A percentile compares a stretch with the other conserved stretches of the same genome.
These are phyloP conservation scores for Fistularia tabacaria DNA, from an alignment of 2,797 vertebrate species.

Conservation along the genomic window DNA sequence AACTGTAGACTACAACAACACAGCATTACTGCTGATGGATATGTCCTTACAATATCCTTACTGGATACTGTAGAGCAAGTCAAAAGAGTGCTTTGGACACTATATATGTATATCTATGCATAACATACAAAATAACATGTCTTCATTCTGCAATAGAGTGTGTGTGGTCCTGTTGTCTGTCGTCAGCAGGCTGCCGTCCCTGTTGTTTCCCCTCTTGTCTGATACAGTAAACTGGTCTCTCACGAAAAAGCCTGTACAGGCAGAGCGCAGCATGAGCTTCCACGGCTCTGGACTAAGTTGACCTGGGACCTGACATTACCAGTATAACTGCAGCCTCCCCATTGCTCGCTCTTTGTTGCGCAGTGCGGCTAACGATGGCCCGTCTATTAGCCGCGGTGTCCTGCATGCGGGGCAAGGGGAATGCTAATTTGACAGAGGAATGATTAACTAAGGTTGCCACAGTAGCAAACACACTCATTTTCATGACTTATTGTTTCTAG, in stretches of 20 bases:
- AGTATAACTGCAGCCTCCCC: constrained; percentile 56
- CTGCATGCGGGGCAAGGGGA: constrained; percentile 41
- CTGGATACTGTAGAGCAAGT: too few relatives aligned
- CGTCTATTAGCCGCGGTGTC: constrained; percentile 41
- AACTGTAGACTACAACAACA: too few relatives aligned
- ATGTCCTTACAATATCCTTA: too few relatives aligned
- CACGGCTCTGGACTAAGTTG: constrained; percentile 60
- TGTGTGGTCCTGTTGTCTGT: constrained; percentile 47
- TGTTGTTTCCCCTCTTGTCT: constrained; percentile 33
- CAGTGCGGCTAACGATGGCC: constrained; percentile 44
- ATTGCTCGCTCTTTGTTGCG: constrained; percentile 48
- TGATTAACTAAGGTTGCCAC: constrained; percentile 66
- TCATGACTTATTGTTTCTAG: constrained; percentile 56
- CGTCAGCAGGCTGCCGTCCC: background rate
- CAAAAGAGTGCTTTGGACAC: too few relatives aligned
- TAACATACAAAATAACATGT: too few relatives aligned
- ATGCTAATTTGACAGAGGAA: constrained; percentile 66
- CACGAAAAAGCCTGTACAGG: constrained; percentile 51
- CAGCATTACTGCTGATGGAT: too few relatives aligned
- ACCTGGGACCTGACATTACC: constrained; percentile 65
- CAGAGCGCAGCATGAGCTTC: constrained; percentile 53
- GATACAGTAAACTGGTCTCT: constrained; percentile 56
- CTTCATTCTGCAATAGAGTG: constrained; percentile 16
- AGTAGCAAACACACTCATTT: constrained; percentile 54
- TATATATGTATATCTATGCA: too few relatives aligned